Base-by-base conservation (phyloP, 2,797 vertebrate genomes). In the Myripristis jacobus region DNA sequence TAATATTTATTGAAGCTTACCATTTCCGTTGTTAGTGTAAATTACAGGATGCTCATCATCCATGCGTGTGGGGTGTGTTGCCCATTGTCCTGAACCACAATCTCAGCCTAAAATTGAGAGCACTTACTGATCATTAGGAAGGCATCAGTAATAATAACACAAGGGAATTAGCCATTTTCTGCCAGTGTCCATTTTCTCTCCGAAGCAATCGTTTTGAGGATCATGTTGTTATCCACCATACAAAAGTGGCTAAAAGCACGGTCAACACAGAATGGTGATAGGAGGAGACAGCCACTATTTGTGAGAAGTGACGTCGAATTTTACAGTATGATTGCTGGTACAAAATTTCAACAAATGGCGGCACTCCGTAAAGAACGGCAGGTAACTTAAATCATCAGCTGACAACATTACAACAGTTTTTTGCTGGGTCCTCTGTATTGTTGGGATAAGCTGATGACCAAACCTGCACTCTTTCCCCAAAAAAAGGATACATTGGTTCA, bases 51-150 rank as follows among this genome's bases (percentile, higher is more conserved):
- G 62, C 70, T 46, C 53, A 41, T 68, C 9, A 1, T 58, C 34
- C 38, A 25, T 62, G 47, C 52, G n/a, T 66, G n/a, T 36, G 50
- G 21, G 1, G 8, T 22, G 51, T 22, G 27, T 21, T 6, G 0
- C 36, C 21, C 68, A 16, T 52, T 27, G 38, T 51, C 62, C 65
- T 48, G 0, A 64, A 78, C 84, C 76, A 70, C 86, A 82, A 55
- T 63, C 41, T 50, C 64, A 82, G 73, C 66, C 59, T 9, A 34
- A 85, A 31, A 76, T 70, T 25, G 77, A 77, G 58, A 88, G 85
- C 87, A 83, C 85, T 89, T 83, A 81, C 61, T 73, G 63, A 77
- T 87, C 78, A 82, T 90, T 86, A 80, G 64, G 29, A 62, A 71
- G 62, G 48, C 58, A 25, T 84, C 66, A n/a, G 46, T 68, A 46